These are phyloP conservation scores for Apis mellifera DNA, from an alignment of 1,140 invertebrate genomes.

Conservation along the genomic window Amel_HAv3.1 CM009943.2:6745501-6746000, in stretches of 20 bases:
- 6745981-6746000: not conserved
- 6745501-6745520: conserved; percentile 75
- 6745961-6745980: conserved; percentile 43
- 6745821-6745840: conserved; percentile 58
- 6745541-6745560: conserved; percentile 64
- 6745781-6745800: too few relatives aligned
- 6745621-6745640: conserved; percentile 13
- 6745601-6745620: conserved; percentile 2
- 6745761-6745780: not conserved
- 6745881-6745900: conserved; percentile 55
- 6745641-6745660: conserved; percentile 21
- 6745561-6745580: conserved; percentile 38
- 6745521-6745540: conserved; percentile 70
- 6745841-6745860: conserved; percentile 62
- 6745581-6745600: not conserved
- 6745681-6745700: conserved; percentile 66
- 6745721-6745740: conserved; percentile 69
- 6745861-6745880: conserved; percentile 70
- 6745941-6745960: conserved; percentile 36
- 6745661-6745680: not conserved
- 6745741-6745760: conserved; percentile 2
- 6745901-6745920: too few relatives aligned
- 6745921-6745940: too few relatives aligned
- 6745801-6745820: conserved; percentile 24
- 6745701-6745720: conserved; percentile 77